Percentiles rank a stretch among this genome's conserved stretches.
Conservation (phyloP, 30 jellyfish, hydroid and myxozoan genomes). For the Cassiopea xamachana region DNA sequence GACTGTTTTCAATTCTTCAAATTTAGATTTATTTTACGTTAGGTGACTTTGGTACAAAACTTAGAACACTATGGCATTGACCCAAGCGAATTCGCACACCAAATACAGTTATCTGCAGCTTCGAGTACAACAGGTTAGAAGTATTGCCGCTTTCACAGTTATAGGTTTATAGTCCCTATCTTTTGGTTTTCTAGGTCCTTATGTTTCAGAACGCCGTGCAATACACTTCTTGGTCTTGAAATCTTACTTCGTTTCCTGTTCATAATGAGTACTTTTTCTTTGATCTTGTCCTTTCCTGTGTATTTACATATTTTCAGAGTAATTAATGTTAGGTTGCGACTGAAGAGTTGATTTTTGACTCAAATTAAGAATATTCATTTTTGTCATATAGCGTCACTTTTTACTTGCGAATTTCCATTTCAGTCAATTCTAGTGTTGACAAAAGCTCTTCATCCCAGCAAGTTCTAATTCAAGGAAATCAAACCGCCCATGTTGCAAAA, state of each 20-base stretch:
- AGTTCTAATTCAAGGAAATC: slow-evolving; percentile 91
- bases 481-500: slow-evolving; percentile 74
- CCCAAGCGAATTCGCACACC: slow-evolving; percentile 89
- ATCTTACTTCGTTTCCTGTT: too few species aligned
- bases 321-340: too few species aligned
- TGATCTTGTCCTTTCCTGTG: too few species aligned
- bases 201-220: too few species aligned
- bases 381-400: neutral
- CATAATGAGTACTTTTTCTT: too few species aligned
- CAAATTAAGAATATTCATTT: too few species aligned
- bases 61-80: slow-evolving; percentile 93
- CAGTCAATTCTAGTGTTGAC: slow-evolving; percentile 68
- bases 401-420: neutral
- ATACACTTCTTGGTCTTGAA: too few species aligned
- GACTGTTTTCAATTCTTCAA: too few species aligned
- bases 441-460: slow-evolving; percentile 29
- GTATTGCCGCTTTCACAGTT: neutral
- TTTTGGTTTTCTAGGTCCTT: too few species aligned
- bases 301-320: too few species aligned
- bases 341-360: too few species aligned
- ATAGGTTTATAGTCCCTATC: too few species aligned
- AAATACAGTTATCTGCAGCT: slow-evolving; percentile 93
- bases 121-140: slow-evolving; percentile 95
- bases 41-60: slow-evolving; percentile 91
- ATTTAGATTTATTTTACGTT: neutral